phyloP scores from a whole-genome alignment of 1,140 invertebrate species.

The Drosophila navojoa region DNA sequence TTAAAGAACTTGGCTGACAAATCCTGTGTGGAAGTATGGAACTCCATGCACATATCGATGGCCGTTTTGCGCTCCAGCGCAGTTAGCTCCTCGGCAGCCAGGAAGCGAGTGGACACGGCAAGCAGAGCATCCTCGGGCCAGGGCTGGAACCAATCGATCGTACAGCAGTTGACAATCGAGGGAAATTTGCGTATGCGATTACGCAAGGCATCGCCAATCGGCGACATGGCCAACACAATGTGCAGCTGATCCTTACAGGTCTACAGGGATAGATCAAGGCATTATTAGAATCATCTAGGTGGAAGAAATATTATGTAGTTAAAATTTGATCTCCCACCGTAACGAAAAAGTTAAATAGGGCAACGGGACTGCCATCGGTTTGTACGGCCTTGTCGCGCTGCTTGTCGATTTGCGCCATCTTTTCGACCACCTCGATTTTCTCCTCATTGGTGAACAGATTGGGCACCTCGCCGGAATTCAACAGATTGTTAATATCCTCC shows the following conservation, averaged over 20 bases:
- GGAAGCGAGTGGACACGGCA: slow-evolving; percentile 94
- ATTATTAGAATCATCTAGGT: neutral
- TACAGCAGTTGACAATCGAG: slow-evolving; percentile 97
- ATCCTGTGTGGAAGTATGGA: slow-evolving; percentile 93
- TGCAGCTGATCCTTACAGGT: slow-evolving; percentile 96
- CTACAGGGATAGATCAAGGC: slow-evolving; percentile 76
- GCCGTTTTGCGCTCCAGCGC: slow-evolving; percentile 88
- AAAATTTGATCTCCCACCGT: slow-evolving; percentile 69
- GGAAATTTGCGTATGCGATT: slow-evolving; percentile 96
- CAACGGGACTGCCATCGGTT: slow-evolving; percentile 95
- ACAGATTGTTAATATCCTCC: slow-evolving; percentile 96
- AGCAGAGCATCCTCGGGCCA: slow-evolving; percentile 97
- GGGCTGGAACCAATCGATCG: slow-evolving; percentile 98
- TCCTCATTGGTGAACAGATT: slow-evolving; percentile 96
- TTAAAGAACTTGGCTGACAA: slow-evolving; percentile 90
- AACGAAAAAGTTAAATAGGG: slow-evolving; percentile 97
- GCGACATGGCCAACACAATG: slow-evolving; percentile 96
- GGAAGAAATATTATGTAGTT: neutral
- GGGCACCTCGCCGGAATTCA: slow-evolving; percentile 97
- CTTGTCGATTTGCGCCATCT: slow-evolving; percentile 95
- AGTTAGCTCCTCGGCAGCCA: slow-evolving; percentile 93
- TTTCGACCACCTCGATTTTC: slow-evolving; percentile 96
- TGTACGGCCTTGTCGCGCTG: slow-evolving; percentile 95
- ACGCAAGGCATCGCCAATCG: slow-evolving; percentile 93
- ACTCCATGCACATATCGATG: slow-evolving; percentile 95